Percentiles rank a stretch among this genome's conserved stretches.
phyloP scores from a whole-genome alignment of 2,797 vertebrate genomes.

The Pelodytes ibericus region DNA sequence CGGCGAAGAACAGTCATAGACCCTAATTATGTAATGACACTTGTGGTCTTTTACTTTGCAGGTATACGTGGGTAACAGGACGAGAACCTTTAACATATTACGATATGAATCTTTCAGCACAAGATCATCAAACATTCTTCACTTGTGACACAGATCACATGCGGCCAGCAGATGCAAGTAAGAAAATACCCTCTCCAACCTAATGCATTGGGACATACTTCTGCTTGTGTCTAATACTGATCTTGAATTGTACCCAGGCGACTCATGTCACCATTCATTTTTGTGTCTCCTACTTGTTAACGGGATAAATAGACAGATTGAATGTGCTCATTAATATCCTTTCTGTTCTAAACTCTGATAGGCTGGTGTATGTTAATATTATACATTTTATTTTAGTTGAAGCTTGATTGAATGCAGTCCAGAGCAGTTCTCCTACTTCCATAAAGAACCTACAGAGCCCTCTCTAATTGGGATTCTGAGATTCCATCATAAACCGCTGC shows the following conservation, averaged over 20 bases:
- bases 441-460: no score
- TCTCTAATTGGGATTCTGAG: no score
- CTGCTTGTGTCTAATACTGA: background rate
- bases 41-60: constrained; percentile 62
- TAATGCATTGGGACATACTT: background rate
- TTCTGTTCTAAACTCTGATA: no score
- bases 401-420: no score
- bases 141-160: constrained; percentile 95
- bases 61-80: constrained; percentile 95
- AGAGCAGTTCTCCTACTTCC: no score
- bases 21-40: no score
- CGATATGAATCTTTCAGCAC: constrained; percentile 94
- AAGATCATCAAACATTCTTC: constrained; percentile 96
- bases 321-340: no score
- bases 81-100: constrained; percentile 95
- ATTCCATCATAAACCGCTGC: no score
- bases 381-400: no score
- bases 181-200: constrained; percentile 60
- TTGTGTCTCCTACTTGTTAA: background rate
- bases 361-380: no score
- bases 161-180: constrained; percentile 94
- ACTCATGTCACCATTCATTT: background rate
- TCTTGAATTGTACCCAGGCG: background rate
- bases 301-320: no score
- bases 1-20: no score